phyloP scores from a whole-genome alignment of 1,140 invertebrate species.

The Spodoptera frugiperda region DNA sequence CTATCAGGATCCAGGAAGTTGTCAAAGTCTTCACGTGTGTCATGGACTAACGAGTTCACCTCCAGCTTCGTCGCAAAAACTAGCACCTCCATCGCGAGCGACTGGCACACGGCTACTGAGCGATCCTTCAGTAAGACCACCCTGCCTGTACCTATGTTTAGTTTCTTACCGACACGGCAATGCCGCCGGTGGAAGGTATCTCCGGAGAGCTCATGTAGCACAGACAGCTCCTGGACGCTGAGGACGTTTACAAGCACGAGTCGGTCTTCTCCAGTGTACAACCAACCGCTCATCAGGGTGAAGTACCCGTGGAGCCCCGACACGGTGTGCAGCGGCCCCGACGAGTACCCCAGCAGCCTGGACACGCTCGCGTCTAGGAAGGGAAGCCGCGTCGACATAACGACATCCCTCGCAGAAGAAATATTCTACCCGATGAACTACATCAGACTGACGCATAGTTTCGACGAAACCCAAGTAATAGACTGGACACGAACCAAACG shows the following conservation, averaged over 20 bases:
- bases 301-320: constrained; percentile 63
- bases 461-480: background rate
- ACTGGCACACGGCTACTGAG: background rate
- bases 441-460: background rate
- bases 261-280: background rate
- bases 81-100: background rate
- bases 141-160: constrained; percentile 48
- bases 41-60: background rate
- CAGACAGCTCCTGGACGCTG: constrained; percentile 57
- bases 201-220: background rate
- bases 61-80: background rate
- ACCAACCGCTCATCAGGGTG: constrained; percentile 43
- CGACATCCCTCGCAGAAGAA: background rate
- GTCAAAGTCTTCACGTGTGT: background rate
- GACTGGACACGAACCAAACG: background rate
- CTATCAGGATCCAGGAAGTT: background rate
- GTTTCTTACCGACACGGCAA: background rate
- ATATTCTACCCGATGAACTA: background rate
- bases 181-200: background rate
- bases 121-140: constrained; percentile 47
- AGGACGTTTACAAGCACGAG: constrained; percentile 61
- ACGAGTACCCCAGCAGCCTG: constrained; percentile 64
- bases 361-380: constrained; percentile 37
- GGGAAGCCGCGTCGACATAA: constrained; percentile 12
- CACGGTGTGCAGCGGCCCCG: constrained; percentile 56